These are phyloP conservation scores for Hyles vespertilio DNA, from an alignment of 1,140 invertebrate genomes.

Conservation along the genomic window DNA sequence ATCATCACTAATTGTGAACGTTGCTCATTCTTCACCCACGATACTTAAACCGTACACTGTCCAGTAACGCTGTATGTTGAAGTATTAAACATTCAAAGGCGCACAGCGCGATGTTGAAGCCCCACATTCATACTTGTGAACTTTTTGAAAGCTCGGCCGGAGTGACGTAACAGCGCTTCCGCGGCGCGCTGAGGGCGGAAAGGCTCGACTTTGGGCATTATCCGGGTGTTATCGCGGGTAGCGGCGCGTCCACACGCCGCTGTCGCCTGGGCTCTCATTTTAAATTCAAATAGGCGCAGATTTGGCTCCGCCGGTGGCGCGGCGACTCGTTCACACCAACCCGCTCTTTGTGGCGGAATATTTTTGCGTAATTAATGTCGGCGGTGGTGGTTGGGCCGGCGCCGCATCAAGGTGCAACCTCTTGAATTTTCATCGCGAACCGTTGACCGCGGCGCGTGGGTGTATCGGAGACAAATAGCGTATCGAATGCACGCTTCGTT, in stretches of 20 bases:
- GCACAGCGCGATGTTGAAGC: slow-evolving; percentile 7
- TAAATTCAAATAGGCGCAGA: slow-evolving; percentile 50
- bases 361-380: slow-evolving; percentile 25
- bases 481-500: slow-evolving; percentile 14
- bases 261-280: slow-evolving; percentile 31
- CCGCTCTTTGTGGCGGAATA: slow-evolving; percentile 31
- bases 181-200: too few relatives aligned
- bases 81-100: slow-evolving; percentile 1
- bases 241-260: slow-evolving; percentile 22
- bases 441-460: slow-evolving; percentile 22
- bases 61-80: too few relatives aligned
- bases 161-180: slow-evolving; percentile 29
- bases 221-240: slow-evolving; percentile 39
- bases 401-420: not conserved
- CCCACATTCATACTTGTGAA: slow-evolving; percentile 7
- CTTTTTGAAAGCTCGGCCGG: slow-evolving; percentile 19
- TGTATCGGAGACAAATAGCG: slow-evolving; percentile 28
- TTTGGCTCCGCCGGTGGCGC: slow-evolving; percentile 14
- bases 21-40: too few relatives aligned
- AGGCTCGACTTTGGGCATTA: slow-evolving; percentile 21
- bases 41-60: too few relatives aligned
- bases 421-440: slow-evolving; percentile 30
- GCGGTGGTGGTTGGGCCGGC: too few relatives aligned
- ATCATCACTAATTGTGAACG: slow-evolving; percentile 4
- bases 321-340: slow-evolving; percentile 14